phyloP scores from a whole-genome alignment of 37 sponge, comb jelly and placozoan species.

The Eunapius fragilis region DNA sequence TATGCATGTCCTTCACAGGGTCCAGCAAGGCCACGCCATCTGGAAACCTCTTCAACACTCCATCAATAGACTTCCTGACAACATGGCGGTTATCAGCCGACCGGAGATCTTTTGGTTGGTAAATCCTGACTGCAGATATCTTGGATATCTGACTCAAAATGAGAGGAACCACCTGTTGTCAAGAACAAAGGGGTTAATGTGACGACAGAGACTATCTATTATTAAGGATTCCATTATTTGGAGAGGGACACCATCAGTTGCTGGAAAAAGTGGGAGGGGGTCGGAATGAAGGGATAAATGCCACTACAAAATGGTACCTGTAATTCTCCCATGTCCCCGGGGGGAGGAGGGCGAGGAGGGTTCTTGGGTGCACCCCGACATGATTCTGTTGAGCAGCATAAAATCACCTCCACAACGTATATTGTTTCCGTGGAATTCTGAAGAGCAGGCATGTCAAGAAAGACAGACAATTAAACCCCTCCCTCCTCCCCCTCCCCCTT shows the following conservation, averaged over 20 bases:
- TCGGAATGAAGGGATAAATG: too few relatives aligned
- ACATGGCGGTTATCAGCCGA: constrained; percentile 53
- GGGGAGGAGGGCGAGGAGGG: constrained; percentile 78
- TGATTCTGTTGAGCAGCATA: constrained; percentile 75
- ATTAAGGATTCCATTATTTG: too few relatives aligned
- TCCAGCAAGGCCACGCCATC: constrained; percentile 89
- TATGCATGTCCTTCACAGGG: constrained; percentile 94
- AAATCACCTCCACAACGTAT: constrained; percentile 87
- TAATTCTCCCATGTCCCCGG: constrained; percentile 86
- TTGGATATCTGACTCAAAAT: constrained; percentile 71
- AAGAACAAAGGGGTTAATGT: background rate
- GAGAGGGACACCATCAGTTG: too few relatives aligned
- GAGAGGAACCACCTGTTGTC: constrained; percentile 83
- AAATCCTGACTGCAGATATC: constrained; percentile 86
- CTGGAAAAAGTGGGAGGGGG: too few relatives aligned
- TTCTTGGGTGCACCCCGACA: constrained; percentile 54
- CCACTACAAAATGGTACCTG: constrained; percentile 36
- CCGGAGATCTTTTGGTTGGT: constrained; percentile 88
- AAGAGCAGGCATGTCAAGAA: background rate
- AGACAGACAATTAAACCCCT: background rate
- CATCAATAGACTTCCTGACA: constrained; percentile 78
- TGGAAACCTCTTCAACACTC: constrained; percentile 88
- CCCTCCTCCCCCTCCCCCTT: background rate
- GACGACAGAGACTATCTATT: too few relatives aligned
- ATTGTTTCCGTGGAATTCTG: constrained; percentile 66